Base-by-base conservation (phyloP, 92 coral and sea anemone genomes). In the Phenganax stokvisi region DNA sequence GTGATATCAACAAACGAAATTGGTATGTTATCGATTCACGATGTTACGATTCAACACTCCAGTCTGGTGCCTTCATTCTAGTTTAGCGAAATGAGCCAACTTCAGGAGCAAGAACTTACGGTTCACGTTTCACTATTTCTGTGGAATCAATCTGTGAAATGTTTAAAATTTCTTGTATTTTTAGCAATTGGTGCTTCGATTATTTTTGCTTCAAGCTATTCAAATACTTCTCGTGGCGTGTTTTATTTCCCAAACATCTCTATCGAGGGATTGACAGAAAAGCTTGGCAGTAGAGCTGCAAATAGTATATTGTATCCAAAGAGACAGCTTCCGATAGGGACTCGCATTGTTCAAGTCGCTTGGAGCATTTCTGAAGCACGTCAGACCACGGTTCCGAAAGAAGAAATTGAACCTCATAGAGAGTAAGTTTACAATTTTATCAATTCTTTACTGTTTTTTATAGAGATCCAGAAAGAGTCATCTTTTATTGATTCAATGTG, bases 1-100 rank as follows among this genome's bases (percentile, higher is more conserved):
- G 82, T 78, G 12, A 63, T 78, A 29, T 71, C n/a, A 51, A 78
- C 82, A 1, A 72, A 78, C 30, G 58, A 78, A 61, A 60, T 78
- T 13, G 82, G 82, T 78, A 13, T n/a, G 82, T 37, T 13, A 1
- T 3, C 65, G 16, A 20, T 59, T 20, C n/a, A 59, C n/a, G 16
- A 7, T 20, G 2, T 3, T 6, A 20, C 65, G 16, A 20, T 59
- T 8, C 3, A 69, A 69, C 12, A 65, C 10, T 65, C 10, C 1
- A 10, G 0, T 10, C 10, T 65, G n/a, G 31, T 10, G 10, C 7
- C 10, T 28, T 17, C 25, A 20, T 20, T 20, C 25, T 20, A 20
- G 25, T 20, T 20, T 20, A 20, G 25, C 25, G 25, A 20, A 20
- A 20, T 20, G 25, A 20, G 25, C 25, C 25, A 59, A 5, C 65